Evolutionary conservation across 2,113 vertebrate genomes (phyloP).

Genomic region (Rhinichthys klamathensis): DNA sequence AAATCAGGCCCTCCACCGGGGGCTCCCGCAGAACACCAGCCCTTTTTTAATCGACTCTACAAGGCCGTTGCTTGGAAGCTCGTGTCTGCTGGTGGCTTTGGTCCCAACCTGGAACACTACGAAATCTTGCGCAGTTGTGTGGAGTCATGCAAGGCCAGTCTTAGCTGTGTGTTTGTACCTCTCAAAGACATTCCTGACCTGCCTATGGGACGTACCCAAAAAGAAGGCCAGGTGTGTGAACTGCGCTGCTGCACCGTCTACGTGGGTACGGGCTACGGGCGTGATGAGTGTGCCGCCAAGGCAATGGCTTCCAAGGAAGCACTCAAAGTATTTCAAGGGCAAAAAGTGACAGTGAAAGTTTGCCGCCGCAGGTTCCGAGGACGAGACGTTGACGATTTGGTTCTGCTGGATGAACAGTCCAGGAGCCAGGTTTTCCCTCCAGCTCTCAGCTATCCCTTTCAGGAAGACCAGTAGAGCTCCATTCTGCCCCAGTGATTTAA

Average conservation of each 20-base stretch:
- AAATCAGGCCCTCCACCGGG: constrained; percentile 70
- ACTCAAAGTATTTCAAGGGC: constrained; percentile 93
- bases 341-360: constrained; percentile 92
- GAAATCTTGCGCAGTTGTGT: constrained; percentile 89
- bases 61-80: constrained; percentile 97
- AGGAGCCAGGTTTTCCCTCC: constrained; percentile 89
- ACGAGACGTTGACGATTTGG: constrained; percentile 91
- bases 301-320: constrained; percentile 96
- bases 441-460: constrained; percentile 89
- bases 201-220: constrained; percentile 88
- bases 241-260: constrained; percentile 93
- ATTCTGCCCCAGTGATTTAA: not conserved
- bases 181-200: constrained; percentile 93
- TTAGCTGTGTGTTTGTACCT: constrained; percentile 91
- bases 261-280: constrained; percentile 94
- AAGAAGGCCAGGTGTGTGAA: constrained; percentile 96
- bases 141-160: constrained; percentile 89
- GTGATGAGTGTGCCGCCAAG: constrained; percentile 88
- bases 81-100: constrained; percentile 93
- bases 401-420: constrained; percentile 90
- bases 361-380: constrained; percentile 89
- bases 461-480: constrained; percentile 61
- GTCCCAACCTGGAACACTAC: constrained; percentile 88
- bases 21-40: constrained; percentile 86
- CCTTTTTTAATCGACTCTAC: constrained; percentile 97